Conservation (phyloP, 2,113 vertebrate species). For the Thamnophis sirtalis region DNA sequence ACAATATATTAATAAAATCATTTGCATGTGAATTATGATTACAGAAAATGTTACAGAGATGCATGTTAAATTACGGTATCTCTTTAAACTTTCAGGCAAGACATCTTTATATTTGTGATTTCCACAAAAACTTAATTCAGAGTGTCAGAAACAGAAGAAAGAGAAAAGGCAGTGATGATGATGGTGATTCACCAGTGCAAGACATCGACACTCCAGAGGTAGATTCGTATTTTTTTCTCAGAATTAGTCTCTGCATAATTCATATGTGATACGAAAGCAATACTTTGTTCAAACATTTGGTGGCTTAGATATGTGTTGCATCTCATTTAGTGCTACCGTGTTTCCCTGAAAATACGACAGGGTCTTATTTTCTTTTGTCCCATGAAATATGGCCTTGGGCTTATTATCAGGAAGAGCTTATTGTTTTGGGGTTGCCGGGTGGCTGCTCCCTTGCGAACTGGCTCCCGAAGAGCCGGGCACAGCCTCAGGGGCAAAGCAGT, state of each 20-base stretch:
- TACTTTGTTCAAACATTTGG: rapidly evolving
- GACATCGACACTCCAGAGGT: constrained; percentile 80
- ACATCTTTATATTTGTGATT: constrained; percentile 82
- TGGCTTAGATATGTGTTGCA: background rate
- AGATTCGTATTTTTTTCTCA: constrained; percentile 27
- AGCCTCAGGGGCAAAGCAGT: too few relatives aligned
- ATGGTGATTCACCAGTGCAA: constrained; percentile 79
- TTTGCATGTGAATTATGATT: background rate
- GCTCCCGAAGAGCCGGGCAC: too few relatives aligned
- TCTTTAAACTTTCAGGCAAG: constrained; percentile 69
- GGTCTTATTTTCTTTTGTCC: too few relatives aligned
- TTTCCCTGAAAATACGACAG: too few relatives aligned
- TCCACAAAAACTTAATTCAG: constrained; percentile 83
- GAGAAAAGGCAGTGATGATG: constrained; percentile 81
- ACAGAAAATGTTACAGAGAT: background rate
- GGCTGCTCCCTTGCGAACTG: too few relatives aligned
- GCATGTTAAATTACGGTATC: background rate
- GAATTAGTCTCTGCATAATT: background rate
- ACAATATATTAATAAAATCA: background rate
- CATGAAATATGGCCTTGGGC: too few relatives aligned
- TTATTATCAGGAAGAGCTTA: too few relatives aligned
- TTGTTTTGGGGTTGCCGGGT: too few relatives aligned
- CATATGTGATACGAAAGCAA: rapidly evolving
- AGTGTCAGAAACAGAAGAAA: constrained; percentile 80
- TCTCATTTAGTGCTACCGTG: background rate